These are phyloP conservation scores for Tokudaia tokunoshimensis DNA, from an alignment of 2,797 vertebrate species.

Conservation along the genomic window DNA sequence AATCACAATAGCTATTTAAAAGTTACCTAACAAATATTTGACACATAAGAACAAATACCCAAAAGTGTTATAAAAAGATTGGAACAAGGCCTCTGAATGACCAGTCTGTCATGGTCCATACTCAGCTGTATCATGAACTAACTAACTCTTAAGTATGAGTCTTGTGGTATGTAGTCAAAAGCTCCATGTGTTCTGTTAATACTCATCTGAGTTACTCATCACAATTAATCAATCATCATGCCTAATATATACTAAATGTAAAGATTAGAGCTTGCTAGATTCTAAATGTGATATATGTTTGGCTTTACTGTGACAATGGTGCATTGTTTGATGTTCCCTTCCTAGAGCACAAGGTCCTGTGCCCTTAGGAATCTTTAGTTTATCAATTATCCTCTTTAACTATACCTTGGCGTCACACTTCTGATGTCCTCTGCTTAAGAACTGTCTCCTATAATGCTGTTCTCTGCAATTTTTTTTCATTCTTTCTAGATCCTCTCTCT, in stretches of 20 bases:
- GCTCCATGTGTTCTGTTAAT: background rate
- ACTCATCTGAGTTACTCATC: background rate
- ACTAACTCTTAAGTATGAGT: background rate
- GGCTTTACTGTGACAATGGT: background rate
- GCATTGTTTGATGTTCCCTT: background rate
- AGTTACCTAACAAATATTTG: background rate
- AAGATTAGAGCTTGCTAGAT: background rate
- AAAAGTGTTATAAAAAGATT: background rate
- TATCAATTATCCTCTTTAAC: background rate
- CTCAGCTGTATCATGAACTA: background rate
- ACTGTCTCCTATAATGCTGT: background rate
- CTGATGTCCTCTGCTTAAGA: background rate
- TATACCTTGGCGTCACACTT: background rate
- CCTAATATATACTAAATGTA: background rate
- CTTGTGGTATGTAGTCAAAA: background rate
- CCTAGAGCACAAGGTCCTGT: background rate
- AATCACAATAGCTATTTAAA: background rate
- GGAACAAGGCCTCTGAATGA: background rate
- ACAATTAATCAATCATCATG: background rate
- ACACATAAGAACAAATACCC: background rate
- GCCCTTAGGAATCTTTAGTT: background rate
- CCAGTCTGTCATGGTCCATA: background rate
- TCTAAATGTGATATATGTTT: background rate
- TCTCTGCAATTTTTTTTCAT: background rate
- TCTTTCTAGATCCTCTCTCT: background rate